A percentile compares a stretch with the other conserved stretches of the same genome.
Conservation (phyloP, 2,113 vertebrate genomes). For the Chrysemys picta region DNA sequence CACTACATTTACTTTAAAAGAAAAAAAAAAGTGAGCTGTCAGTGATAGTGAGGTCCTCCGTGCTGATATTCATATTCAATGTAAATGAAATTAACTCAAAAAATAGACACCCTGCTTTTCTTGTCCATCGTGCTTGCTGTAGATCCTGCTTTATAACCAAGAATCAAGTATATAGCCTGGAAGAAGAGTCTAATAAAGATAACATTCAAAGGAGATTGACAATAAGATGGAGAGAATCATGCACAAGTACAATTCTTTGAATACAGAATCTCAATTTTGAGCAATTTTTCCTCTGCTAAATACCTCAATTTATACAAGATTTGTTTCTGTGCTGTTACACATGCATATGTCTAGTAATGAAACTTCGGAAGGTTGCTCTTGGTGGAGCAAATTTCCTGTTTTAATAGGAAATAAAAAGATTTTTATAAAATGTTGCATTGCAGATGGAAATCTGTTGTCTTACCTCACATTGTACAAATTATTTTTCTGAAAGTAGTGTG, state of each 20-base stretch:
- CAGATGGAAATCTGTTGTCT: conserved; percentile 69
- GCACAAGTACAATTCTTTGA: neutral
- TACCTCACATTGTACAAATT: conserved; percentile 73
- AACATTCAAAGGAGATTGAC: conserved; percentile 21
- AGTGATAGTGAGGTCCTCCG: neutral
- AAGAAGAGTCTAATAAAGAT: neutral
- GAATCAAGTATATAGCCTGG: neutral
- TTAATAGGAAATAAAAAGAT: conserved; percentile 69
- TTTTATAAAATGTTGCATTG: conserved; percentile 73
- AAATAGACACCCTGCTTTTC: neutral
- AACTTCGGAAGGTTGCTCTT: conserved; percentile 51
- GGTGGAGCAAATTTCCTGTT: conserved; percentile 62
- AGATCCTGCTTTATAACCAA: neutral
- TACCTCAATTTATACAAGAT: conserved; percentile 40
- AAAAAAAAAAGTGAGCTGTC: neutral
- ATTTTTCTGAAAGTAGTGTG: conserved; percentile 72
- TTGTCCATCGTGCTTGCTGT: neutral
- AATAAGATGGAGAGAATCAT: neutral
- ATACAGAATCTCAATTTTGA: conserved; percentile 19
- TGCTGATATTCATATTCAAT: neutral
- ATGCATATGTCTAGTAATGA: conserved; percentile 50
- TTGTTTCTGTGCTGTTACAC: conserved; percentile 52
- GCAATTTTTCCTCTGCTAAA: conserved; percentile 32
- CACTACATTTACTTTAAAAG: neutral
- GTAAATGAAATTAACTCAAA: neutral